These are phyloP conservation scores for Lycaena phlaeas DNA, from an alignment of 2,888 invertebrate genomes.

Conservation along the genomic window DNA sequence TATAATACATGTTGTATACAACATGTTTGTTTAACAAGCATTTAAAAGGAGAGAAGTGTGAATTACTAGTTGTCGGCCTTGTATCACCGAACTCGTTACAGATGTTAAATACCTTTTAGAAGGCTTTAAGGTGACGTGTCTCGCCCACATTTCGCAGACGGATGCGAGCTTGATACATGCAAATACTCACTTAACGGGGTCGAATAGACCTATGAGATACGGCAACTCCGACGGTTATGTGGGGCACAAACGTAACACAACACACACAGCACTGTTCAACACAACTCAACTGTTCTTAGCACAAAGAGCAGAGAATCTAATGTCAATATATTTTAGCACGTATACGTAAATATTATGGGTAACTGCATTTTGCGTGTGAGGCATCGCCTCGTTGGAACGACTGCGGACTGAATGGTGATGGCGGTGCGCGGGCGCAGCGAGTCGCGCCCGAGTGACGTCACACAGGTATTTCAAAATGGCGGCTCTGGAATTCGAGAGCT, in stretches of 20 bases:
- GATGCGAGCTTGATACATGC: conserved; percentile 48
- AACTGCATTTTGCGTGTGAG: conserved; percentile 54
- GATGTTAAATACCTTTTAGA: conserved; percentile 10
- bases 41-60: too few relatives aligned
- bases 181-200: conserved; percentile 56
- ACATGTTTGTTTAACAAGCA: too few relatives aligned
- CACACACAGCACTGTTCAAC: conserved; percentile 63
- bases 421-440: conserved; percentile 48
- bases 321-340: conserved; percentile 37
- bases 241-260: conserved; percentile 54
- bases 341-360: conserved; percentile 50
- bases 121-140: conserved; percentile 55
- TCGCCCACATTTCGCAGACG: conserved; percentile 48
- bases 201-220: conserved; percentile 47
- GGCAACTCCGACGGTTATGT: conserved; percentile 47
- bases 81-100: conserved; percentile 10
- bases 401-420: conserved; percentile 32
- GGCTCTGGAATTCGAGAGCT: conserved; percentile 65
- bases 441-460: conserved; percentile 66
- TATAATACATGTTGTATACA: too few relatives aligned
- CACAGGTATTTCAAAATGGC: conserved; percentile 69
- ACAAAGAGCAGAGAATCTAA: conserved; percentile 61
- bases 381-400: conserved; percentile 59
- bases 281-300: conserved; percentile 65
- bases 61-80: conserved; percentile 8